Conservation (phyloP, 2,888 invertebrate species). For the Rambutsinella grinnellia region DNA sequence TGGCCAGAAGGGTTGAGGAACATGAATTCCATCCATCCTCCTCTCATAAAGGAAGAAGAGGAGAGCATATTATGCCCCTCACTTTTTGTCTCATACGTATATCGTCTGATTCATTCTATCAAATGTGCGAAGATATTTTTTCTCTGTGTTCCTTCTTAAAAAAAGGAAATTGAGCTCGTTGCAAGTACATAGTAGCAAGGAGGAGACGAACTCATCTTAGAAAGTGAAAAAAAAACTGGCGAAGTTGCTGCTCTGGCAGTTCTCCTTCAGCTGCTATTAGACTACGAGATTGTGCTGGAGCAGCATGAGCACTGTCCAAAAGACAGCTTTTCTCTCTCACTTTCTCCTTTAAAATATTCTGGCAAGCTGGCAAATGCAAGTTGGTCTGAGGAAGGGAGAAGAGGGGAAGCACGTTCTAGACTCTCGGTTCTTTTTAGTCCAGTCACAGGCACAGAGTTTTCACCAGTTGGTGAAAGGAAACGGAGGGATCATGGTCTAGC, state of each 20-base stretch:
- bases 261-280: not conserved
- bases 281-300: not conserved
- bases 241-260: not conserved
- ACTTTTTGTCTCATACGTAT: not conserved
- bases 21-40: no score
- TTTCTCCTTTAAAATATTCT: not conserved
- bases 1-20: no score
- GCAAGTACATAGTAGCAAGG: not conserved
- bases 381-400: not conserved
- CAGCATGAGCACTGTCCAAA: not conserved
- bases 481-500: constrained; percentile 53
- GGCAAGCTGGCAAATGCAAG: not conserved
- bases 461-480: constrained; percentile 54
- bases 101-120: not conserved
- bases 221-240: not conserved
- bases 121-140: not conserved
- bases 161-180: not conserved
- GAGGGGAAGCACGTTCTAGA: not conserved
- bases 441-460: constrained; percentile 17
- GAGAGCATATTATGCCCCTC: no score
- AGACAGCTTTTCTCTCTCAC: not conserved
- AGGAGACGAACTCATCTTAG: not conserved
- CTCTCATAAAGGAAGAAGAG: no score
- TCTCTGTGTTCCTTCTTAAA: not conserved
- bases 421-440: not conserved